These are phyloP conservation scores for Cygnus buccinator DNA, from an alignment of 2,113 vertebrate species.

Conservation along the genomic window DNA sequence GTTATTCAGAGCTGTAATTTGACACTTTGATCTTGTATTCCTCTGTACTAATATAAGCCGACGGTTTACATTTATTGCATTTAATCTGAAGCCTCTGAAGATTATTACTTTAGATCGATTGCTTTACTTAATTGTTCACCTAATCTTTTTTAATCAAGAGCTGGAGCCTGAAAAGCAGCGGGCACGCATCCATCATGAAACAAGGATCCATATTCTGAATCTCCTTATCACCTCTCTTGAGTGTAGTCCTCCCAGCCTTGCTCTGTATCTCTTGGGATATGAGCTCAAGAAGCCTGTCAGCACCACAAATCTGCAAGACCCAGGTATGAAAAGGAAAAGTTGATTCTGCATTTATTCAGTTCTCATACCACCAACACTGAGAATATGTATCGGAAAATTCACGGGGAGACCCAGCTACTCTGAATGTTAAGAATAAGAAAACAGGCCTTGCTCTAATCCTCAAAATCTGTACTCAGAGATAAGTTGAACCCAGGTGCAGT, in stretches of 20 bases:
- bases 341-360: neutral
- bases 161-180: constrained; percentile 82
- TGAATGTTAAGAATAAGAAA: neutral
- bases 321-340: constrained; percentile 78
- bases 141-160: constrained; percentile 54
- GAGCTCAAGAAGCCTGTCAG: constrained; percentile 95
- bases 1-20: neutral
- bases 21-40: neutral
- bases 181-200: constrained; percentile 88
- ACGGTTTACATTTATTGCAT: neutral
- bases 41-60: neutral
- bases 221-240: constrained; percentile 96
- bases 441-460: neutral
- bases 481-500: neutral
- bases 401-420: neutral
- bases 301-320: constrained; percentile 94
- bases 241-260: constrained; percentile 90
- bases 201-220: constrained; percentile 95
- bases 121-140: neutral
- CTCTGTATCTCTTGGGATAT: constrained; percentile 92
- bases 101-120: neutral
- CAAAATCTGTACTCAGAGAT: neutral
- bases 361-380: neutral
- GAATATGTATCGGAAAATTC: neutral
- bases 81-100: neutral